These are phyloP conservation scores for Silurus glanis DNA, from an alignment of 2,113 vertebrate genomes.

Conservation along the genomic window DNA sequence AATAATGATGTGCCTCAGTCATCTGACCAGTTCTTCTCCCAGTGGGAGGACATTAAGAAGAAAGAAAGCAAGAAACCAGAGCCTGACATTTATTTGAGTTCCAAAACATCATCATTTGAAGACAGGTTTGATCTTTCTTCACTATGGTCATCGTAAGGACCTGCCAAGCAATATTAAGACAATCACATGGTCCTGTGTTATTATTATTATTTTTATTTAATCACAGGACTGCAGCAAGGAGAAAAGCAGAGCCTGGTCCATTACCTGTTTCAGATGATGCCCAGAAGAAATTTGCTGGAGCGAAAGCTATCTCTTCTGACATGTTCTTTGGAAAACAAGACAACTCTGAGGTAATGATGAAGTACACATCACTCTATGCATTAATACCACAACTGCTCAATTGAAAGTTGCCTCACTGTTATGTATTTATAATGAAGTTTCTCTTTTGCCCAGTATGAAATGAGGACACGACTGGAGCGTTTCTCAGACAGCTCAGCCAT, in stretches of 20 bases:
- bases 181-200: neutral
- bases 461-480: constrained; percentile 84
- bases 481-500: constrained; percentile 83
- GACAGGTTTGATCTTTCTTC: constrained; percentile 74
- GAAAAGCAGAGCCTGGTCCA: constrained; percentile 76
- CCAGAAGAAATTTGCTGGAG: constrained; percentile 87
- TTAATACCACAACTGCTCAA: no score
- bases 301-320: constrained; percentile 93
- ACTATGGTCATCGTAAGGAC: neutral
- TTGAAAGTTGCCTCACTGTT: neutral
- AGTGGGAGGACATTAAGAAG: constrained; percentile 82
- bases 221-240: constrained; percentile 75
- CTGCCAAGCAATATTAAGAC: neutral
- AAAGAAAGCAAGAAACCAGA: constrained; percentile 76
- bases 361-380: neutral
- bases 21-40: constrained; percentile 72
- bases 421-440: neutral
- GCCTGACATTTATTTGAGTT: constrained; percentile 68
- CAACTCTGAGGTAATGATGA: constrained; percentile 76
- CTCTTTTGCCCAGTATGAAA: constrained; percentile 79
- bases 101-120: constrained; percentile 69
- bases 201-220: neutral
- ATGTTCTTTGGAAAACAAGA: constrained; percentile 95
- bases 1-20: constrained; percentile 74
- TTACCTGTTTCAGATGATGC: constrained; percentile 76